Evolutionary conservation across 2,113 vertebrate genomes (phyloP).

Genomic region (Elachura formosa): DNA sequence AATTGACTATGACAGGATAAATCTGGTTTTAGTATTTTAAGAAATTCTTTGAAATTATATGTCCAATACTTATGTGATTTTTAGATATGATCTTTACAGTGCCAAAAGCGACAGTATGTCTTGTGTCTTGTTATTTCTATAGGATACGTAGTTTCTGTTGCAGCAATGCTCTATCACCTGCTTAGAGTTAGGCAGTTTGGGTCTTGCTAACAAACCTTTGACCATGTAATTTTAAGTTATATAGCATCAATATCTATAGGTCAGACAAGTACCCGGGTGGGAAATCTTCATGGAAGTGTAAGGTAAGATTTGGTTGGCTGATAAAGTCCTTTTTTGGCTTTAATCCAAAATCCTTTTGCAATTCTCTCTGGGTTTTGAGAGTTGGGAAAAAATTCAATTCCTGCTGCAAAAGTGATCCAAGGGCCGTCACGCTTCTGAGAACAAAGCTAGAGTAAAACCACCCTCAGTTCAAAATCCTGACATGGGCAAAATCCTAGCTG

Average conservation of each 20-base stretch:
- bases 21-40: neutral
- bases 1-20: neutral
- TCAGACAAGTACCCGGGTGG: neutral
- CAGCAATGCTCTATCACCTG: neutral
- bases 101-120: neutral
- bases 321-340: neutral
- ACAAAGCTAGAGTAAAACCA: constrained; percentile 43
- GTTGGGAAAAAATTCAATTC: constrained; percentile 11
- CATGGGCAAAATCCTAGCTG: constrained; percentile 13
- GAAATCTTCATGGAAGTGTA: neutral
- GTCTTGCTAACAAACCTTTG: neutral
- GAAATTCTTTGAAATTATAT: neutral
- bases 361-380: neutral
- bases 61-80: neutral
- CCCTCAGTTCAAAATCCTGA: constrained; percentile 40
- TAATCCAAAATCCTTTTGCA: constrained; percentile 32
- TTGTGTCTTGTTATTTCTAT: neutral
- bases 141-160: neutral
- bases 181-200: neutral
- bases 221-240: neutral
- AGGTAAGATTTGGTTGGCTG: neutral
- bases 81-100: neutral
- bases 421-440: neutral
- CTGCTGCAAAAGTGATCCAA: constrained; percentile 14
- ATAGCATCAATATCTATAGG: neutral